Percentiles rank a stretch among this genome's conserved stretches.
Evolutionary conservation across 2,797 vertebrate species (phyloP).

Genomic region (Artibeus jamaicensis): DNA sequence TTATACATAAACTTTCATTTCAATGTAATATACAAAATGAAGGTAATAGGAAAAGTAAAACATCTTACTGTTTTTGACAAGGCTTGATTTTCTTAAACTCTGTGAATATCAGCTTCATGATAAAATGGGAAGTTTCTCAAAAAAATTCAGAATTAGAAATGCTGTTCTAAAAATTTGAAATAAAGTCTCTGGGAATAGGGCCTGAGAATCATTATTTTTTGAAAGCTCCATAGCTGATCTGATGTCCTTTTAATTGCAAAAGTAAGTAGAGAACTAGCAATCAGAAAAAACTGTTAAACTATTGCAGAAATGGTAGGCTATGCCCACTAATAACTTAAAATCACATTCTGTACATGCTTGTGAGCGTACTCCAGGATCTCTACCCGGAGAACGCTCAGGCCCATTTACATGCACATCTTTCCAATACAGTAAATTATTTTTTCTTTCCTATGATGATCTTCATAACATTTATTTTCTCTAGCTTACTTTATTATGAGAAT

Average conservation of each 20-base stretch:
- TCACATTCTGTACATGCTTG: background rate
- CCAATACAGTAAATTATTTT: background rate
- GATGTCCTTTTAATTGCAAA: background rate
- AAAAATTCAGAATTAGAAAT: background rate
- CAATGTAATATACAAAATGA: background rate
- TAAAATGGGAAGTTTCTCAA: background rate
- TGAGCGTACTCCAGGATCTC: background rate
- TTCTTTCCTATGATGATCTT: background rate
- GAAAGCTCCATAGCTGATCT: background rate
- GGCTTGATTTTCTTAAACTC: background rate
- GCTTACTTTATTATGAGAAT: background rate
- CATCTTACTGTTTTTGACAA: background rate
- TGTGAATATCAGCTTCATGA: background rate
- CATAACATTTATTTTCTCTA: background rate
- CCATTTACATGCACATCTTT: background rate
- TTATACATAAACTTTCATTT: background rate
- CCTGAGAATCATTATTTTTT: background rate
- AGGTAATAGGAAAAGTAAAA: background rate
- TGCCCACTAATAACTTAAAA: background rate
- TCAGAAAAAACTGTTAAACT: background rate
- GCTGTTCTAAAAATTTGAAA: background rate
- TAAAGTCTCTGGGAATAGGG: background rate
- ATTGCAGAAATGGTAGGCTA: background rate
- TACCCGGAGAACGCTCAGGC: background rate
- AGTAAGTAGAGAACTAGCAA: background rate